phyloP scores from a whole-genome alignment of 1,140 invertebrate species.

The Melipona quadrifasciata region DNA sequence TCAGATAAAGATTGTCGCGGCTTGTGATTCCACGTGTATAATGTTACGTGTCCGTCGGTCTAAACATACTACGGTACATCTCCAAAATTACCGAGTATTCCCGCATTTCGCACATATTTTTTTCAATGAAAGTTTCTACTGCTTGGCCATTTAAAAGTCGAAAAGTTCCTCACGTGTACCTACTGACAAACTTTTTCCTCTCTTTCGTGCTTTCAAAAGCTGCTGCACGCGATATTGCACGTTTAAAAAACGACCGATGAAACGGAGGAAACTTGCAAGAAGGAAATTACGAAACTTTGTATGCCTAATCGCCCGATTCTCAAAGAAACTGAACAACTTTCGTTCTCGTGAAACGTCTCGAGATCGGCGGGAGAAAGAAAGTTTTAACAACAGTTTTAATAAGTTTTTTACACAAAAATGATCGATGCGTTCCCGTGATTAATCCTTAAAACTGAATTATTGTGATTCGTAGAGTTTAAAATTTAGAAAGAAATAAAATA shows the following conservation, averaged over 20 bases:
- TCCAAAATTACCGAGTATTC: constrained; percentile 4
- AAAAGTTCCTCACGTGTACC: background rate
- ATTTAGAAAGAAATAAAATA: no score
- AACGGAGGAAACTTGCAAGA: background rate
- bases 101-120: background rate
- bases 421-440: background rate
- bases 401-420: no score
- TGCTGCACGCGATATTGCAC: background rate
- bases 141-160: background rate
- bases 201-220: background rate
- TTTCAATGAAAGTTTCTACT: background rate
- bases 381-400: no score
- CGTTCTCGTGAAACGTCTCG: background rate
- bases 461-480: background rate
- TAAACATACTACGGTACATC: background rate
- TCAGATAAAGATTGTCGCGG: background rate
- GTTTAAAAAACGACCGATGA: background rate
- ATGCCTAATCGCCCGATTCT: background rate
- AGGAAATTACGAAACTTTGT: background rate
- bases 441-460: background rate
- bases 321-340: background rate
- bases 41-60: background rate
- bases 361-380: background rate
- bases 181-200: no score
- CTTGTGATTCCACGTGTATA: background rate